These are phyloP conservation scores for Sinocyclocheilus grahami DNA, from an alignment of 2,113 vertebrate genomes.

Conservation along the genomic window DNA sequence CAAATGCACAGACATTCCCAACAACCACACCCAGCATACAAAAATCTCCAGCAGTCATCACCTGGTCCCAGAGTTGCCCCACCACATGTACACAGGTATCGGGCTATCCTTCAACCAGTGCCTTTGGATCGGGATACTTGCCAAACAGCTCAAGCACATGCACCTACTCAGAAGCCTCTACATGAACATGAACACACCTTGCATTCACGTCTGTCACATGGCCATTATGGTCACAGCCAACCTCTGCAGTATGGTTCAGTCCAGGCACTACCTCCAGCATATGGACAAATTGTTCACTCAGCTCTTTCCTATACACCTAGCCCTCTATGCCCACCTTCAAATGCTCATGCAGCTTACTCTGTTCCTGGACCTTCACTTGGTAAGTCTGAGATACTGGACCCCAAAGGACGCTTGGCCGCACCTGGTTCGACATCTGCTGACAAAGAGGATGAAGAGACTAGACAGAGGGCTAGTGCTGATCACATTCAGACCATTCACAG, in stretches of 20 bases:
- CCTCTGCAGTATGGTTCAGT: constrained; percentile 11
- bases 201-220: constrained; percentile 8
- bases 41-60: constrained; percentile 13
- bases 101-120: constrained; percentile 5
- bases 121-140: not conserved
- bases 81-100: constrained; percentile 31
- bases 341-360: constrained; percentile 32
- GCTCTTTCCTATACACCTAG: not conserved
- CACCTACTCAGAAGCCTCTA: not conserved
- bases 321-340: constrained; percentile 44
- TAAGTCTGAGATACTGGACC: constrained; percentile 55
- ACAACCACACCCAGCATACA: constrained; percentile 10
- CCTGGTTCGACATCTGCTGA: constrained; percentile 45
- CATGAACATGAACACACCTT: constrained; percentile 27
- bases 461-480: constrained; percentile 66
- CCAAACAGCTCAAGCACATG: constrained; percentile 17
- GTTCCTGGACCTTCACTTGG: constrained; percentile 60
- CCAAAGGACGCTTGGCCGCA: constrained; percentile 55
- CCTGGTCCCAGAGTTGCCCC: constrained; percentile 24
- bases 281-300: constrained; percentile 29
- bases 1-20: constrained; percentile 13
- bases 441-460: constrained; percentile 47
- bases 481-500: constrained; percentile 62
- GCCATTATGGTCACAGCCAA: constrained; percentile 22
- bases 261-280: constrained; percentile 46